Conservation (phyloP, 2,888 invertebrate genomes). For the Eremobia ochroleuca region DNA sequence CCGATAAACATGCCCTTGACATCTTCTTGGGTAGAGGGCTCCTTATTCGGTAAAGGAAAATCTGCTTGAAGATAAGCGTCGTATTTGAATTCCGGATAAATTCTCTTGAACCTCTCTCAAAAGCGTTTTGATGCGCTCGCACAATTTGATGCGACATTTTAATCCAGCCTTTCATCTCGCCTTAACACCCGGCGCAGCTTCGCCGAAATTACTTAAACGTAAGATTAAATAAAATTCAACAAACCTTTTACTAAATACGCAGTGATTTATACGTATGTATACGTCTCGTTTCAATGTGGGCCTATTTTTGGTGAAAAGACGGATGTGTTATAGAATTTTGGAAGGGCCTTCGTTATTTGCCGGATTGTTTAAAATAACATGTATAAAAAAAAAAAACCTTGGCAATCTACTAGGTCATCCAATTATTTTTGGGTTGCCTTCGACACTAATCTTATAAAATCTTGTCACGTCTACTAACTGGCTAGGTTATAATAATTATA, state of each 20-base stretch:
- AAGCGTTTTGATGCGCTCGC: conserved; percentile 40
- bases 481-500: background rate
- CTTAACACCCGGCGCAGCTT: conserved; percentile 37
- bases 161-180: conserved; percentile 55
- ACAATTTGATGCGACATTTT: conserved; percentile 56
- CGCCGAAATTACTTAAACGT: conserved; percentile 39
- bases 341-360: too few relatives aligned
- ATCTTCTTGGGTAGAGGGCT: conserved; percentile 7
- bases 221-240: conserved; percentile 46
- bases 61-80: conserved; percentile 27
- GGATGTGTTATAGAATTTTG: background rate
- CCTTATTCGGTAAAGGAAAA: conserved; percentile 21
- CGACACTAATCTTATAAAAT: background rate
- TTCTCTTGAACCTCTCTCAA: conserved; percentile 31
- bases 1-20: conserved; percentile 25
- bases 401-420: background rate
- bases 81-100: conserved; percentile 43
- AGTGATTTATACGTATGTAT: conserved; percentile 19
- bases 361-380: background rate
- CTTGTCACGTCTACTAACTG: background rate
- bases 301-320: background rate
- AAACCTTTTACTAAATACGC: conserved; percentile 37
- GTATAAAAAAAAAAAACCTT: background rate
- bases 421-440: background rate
- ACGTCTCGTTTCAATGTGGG: background rate